These are phyloP conservation scores for Pseudopodoces humilis DNA, from an alignment of 2,113 vertebrate species.

Conservation along the genomic window DNA sequence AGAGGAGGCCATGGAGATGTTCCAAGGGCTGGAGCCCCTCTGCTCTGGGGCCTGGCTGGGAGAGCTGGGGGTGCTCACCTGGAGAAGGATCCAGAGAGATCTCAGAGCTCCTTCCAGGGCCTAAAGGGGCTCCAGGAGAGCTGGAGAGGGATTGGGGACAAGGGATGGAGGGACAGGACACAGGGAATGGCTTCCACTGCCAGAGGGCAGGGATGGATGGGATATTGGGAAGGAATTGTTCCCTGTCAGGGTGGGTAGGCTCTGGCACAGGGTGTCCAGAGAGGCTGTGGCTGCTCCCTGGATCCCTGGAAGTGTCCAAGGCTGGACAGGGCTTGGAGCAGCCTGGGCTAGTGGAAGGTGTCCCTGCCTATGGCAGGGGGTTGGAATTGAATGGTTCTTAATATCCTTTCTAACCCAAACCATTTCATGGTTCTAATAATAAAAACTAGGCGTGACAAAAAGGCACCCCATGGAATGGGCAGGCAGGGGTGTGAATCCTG, in stretches of 20 bases:
- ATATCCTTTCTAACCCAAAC: background rate
- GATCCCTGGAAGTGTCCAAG: background rate
- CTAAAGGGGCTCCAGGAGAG: background rate
- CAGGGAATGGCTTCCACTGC: background rate
- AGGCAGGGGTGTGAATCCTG: background rate
- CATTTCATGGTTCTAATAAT: background rate
- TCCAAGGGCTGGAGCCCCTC: background rate
- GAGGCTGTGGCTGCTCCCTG: background rate
- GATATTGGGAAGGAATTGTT: background rate
- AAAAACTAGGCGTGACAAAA: background rate
- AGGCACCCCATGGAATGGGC: fast-evolving
- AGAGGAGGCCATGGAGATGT: fast-evolving
- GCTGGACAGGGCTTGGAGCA: fast-evolving
- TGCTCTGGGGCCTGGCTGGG: background rate
- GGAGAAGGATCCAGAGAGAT: fast-evolving
- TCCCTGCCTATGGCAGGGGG: background rate
- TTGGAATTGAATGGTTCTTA: background rate
- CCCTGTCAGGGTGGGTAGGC: fast-evolving
- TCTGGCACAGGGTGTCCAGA: background rate
- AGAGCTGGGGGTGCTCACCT: fast-evolving
- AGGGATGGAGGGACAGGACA: background rate
- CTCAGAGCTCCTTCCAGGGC: background rate
- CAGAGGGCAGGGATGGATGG: background rate
- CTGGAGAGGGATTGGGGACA: background rate
- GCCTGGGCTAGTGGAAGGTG: fast-evolving